These are phyloP conservation scores for Gyrodactylus bullatarudis DNA, from an alignment of 1,140 invertebrate species.

Conservation along the genomic window DNA sequence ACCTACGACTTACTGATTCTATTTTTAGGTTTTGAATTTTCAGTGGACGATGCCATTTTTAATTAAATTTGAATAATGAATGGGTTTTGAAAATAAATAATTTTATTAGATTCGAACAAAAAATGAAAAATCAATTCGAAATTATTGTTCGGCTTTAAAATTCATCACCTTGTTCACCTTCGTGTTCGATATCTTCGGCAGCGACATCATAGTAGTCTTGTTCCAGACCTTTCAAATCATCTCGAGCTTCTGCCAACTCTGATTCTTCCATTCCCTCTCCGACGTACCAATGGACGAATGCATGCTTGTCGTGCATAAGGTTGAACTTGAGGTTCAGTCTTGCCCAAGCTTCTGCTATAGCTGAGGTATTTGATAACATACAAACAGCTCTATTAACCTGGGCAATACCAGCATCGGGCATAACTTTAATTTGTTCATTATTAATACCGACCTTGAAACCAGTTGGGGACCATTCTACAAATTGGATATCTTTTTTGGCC, in stretches of 20 bases:
- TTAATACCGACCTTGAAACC: slow-evolving; percentile 29
- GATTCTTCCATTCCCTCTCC: not conserved
- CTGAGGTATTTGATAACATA: not conserved
- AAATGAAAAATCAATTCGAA: too few relatives aligned
- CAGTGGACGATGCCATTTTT: too few relatives aligned
- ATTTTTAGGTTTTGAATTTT: too few relatives aligned
- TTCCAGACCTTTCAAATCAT: not conserved
- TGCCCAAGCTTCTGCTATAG: not conserved
- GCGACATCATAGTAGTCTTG: not conserved
- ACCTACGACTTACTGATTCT: too few relatives aligned
- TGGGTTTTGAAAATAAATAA: too few relatives aligned
- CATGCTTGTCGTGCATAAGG: not conserved
- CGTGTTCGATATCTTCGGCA: not conserved
- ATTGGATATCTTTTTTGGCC: slow-evolving; percentile 28
- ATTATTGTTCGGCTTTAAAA: too few relatives aligned
- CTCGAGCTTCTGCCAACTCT: not conserved
- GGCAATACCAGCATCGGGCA: slow-evolving; percentile 14
- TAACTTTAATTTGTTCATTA: slow-evolving; percentile 14
- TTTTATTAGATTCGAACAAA: too few relatives aligned
- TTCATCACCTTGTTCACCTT: not conserved
- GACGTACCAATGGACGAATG: slow-evolving; percentile 1
- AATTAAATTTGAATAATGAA: too few relatives aligned
- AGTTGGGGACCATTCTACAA: slow-evolving; percentile 45
- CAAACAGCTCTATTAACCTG: slow-evolving; percentile 18
- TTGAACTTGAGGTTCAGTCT: not conserved